phyloP scores from a whole-genome alignment of 2,888 invertebrate species.

The Pharmacophagus antenor region DNA sequence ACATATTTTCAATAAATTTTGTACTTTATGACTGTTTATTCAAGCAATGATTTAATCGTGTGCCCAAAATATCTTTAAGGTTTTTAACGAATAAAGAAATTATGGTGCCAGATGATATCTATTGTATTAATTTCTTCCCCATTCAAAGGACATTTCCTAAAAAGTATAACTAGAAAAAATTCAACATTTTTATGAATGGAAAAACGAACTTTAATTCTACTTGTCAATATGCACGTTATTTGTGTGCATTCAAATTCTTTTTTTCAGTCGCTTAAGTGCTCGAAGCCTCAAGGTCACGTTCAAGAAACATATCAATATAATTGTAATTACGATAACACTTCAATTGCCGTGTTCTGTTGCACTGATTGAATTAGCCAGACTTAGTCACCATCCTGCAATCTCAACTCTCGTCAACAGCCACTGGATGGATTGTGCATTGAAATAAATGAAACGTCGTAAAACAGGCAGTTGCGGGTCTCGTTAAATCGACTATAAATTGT shows the following conservation, averaged over 20 bases:
- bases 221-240: not conserved
- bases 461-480: constrained; percentile 59
- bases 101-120: too few relatives aligned
- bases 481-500: constrained; percentile 57
- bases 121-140: too few relatives aligned
- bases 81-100: too few relatives aligned
- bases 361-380: constrained; percentile 35
- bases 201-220: not conserved
- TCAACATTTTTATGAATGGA: too few relatives aligned
- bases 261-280: not conserved
- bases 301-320: constrained; percentile 41
- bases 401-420: constrained; percentile 39
- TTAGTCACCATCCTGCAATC: constrained; percentile 45
- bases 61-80: too few relatives aligned
- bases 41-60: too few relatives aligned
- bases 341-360: constrained; percentile 39
- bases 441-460: constrained; percentile 78
- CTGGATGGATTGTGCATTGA: constrained; percentile 61
- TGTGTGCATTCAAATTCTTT: not conserved
- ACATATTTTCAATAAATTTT: too few relatives aligned
- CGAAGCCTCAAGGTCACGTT: not conserved
- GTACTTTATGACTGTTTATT: too few relatives aligned
- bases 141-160: too few relatives aligned
- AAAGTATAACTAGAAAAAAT: too few relatives aligned
- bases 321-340: constrained; percentile 48